Evolutionary conservation across 2,888 invertebrate genomes (phyloP).

Genomic region (Amphipyra tragopoginis): DNA sequence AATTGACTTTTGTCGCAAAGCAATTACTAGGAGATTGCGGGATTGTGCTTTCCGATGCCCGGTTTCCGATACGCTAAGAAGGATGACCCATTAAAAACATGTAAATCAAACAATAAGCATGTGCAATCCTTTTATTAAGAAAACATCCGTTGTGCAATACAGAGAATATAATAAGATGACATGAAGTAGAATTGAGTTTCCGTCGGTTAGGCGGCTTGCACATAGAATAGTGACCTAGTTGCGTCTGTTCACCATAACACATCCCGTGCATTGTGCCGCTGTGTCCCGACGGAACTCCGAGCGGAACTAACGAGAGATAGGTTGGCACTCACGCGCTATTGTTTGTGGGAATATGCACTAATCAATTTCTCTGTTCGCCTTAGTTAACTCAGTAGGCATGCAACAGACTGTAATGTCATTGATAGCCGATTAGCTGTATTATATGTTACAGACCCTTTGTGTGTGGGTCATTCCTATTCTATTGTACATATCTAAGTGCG

Average conservation of each 20-base stretch:
- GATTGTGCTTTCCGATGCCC: too few relatives aligned
- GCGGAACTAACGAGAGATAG: conserved; percentile 37
- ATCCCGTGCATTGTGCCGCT: conserved; percentile 31
- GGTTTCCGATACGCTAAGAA: too few relatives aligned
- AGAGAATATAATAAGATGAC: neutral
- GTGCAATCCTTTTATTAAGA: neutral
- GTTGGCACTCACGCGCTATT: conserved; percentile 17
- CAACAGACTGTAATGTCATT: conserved; percentile 4
- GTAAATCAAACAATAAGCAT: too few relatives aligned
- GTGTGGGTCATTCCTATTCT: too few relatives aligned
- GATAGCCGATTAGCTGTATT: conserved; percentile 15
- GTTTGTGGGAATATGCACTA: conserved; percentile 23
- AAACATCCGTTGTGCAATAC: neutral
- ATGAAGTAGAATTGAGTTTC: conserved; percentile 16
- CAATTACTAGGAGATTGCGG: too few relatives aligned
- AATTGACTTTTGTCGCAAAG: too few relatives aligned
- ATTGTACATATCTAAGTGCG: too few relatives aligned
- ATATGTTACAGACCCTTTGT: too few relatives aligned
- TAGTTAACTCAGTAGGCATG: conserved; percentile 18
- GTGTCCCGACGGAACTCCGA: conserved; percentile 24
- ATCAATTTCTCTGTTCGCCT: conserved; percentile 32
- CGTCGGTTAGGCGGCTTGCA: conserved; percentile 6
- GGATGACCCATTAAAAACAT: too few relatives aligned
- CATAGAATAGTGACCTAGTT: conserved; percentile 13
- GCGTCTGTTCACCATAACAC: conserved; percentile 17